These are phyloP conservation scores for Lophochroa leadbeateri DNA, from an alignment of 2,113 vertebrate species.

Conservation along the genomic window DNA sequence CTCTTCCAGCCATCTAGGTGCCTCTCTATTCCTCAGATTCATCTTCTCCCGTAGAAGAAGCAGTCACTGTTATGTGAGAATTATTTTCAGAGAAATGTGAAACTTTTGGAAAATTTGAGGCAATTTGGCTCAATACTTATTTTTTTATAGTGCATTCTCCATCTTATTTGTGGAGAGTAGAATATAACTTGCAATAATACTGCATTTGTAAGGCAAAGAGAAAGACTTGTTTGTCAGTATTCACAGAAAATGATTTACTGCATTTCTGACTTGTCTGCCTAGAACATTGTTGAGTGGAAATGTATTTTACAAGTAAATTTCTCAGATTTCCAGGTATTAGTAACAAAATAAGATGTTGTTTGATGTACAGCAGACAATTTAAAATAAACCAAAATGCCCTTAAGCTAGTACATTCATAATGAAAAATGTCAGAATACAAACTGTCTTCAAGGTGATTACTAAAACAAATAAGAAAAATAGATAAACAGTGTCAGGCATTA, in stretches of 20 bases:
- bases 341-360: not conserved
- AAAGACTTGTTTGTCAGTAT: not conserved
- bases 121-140: not conserved
- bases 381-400: not conserved
- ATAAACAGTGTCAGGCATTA: not conserved
- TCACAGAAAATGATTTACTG: not conserved
- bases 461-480: not conserved
- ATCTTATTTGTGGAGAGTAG: not conserved
- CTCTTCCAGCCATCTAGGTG: not conserved
- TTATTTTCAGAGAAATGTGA: not conserved
- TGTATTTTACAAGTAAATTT: not conserved
- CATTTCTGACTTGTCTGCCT: not conserved
- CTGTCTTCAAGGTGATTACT: not conserved
- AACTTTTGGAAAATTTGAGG: not conserved
- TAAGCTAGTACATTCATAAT: not conserved
- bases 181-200: not conserved
- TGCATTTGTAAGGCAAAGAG: not conserved
- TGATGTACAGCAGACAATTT: not conserved
- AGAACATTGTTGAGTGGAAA: not conserved
- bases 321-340: not conserved
- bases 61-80: not conserved
- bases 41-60: not conserved
- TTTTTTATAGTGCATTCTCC: not conserved
- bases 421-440: not conserved
- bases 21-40: not conserved